Conservation (phyloP, 2,797 vertebrate genomes). For the Rhodeus uyekii region DNA sequence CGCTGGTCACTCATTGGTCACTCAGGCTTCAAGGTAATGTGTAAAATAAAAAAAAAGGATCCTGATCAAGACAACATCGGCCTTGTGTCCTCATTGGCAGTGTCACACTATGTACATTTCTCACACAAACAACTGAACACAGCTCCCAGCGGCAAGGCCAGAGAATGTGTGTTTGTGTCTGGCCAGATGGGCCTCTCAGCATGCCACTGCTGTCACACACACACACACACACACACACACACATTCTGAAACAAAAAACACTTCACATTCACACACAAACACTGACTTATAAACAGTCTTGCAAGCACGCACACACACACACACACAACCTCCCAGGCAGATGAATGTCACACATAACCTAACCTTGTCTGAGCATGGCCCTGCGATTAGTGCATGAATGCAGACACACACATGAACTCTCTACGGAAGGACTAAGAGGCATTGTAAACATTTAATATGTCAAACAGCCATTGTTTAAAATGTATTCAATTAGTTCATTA, state of each 20-base stretch:
- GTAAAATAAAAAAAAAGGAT: slow-evolving; percentile 10
- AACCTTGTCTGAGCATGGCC: background rate
- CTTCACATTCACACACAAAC: slow-evolving; percentile 1
- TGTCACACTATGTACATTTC: slow-evolving; percentile 38
- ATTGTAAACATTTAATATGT: background rate
- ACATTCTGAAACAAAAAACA: slow-evolving; percentile 44
- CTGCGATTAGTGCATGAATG: background rate
- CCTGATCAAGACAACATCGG: slow-evolving; percentile 25
- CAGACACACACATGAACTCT: background rate
- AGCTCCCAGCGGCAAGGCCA: slow-evolving; percentile 48
- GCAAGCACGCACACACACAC: background rate
- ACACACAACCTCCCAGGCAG: slow-evolving; percentile 10
- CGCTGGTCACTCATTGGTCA: no score
- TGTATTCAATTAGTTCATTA: no score
- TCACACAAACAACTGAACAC: slow-evolving; percentile 46
- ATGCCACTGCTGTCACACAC: slow-evolving; percentile 31
- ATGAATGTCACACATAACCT: slow-evolving; percentile 19
- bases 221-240: slow-evolving; percentile 10
- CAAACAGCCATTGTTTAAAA: background rate
- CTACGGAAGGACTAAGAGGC: background rate
- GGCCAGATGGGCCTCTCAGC: slow-evolving; percentile 52
- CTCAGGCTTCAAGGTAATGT: background rate
- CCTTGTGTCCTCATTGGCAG: slow-evolving; percentile 22
- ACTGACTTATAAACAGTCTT: slow-evolving; percentile 18
- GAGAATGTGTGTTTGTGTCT: slow-evolving; percentile 32